phyloP scores from a whole-genome alignment of 2,113 vertebrate genomes.

The Polypterus bichir region DNA sequence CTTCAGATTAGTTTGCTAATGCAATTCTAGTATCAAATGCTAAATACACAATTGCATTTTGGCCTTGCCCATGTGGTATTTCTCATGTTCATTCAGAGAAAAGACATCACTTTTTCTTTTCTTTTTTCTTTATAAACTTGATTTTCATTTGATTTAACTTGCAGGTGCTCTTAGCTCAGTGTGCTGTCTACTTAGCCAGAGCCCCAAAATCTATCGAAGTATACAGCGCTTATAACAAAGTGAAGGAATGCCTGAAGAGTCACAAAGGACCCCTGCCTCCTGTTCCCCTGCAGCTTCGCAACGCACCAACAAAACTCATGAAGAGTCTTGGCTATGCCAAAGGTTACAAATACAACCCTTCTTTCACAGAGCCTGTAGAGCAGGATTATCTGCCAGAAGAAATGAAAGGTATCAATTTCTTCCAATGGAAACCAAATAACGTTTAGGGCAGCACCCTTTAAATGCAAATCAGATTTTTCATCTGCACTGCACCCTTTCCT shows the following conservation, averaged over 20 bases:
- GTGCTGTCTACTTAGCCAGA: constrained; percentile 75
- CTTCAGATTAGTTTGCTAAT: too few relatives aligned
- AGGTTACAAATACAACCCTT: constrained; percentile 85
- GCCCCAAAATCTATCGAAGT: constrained; percentile 83
- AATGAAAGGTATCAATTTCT: constrained; percentile 63
- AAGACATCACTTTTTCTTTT: too few relatives aligned
- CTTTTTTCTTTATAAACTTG: too few relatives aligned
- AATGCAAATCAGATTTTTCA: too few relatives aligned
- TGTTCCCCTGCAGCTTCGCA: constrained; percentile 84
- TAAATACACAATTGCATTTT: too few relatives aligned
- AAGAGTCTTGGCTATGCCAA: constrained; percentile 78
- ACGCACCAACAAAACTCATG: constrained; percentile 81
- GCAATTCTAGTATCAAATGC: too few relatives aligned
- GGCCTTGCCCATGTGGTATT: too few relatives aligned
- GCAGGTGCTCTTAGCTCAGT: constrained; percentile 91
- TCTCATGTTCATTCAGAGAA: too few relatives aligned
- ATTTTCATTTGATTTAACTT: constrained; percentile 8
- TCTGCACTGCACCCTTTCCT: too few relatives aligned
- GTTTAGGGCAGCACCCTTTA: too few relatives aligned
- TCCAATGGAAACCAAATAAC: constrained; percentile 24
- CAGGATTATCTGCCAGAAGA: constrained; percentile 82
- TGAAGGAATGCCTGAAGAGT: constrained; percentile 73
- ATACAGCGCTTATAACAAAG: constrained; percentile 72
- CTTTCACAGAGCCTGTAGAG: constrained; percentile 56
- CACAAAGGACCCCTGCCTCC: constrained; percentile 77